Base-by-base conservation (phyloP, 2,113 vertebrate species). In the Mormyrus iriodes region DNA sequence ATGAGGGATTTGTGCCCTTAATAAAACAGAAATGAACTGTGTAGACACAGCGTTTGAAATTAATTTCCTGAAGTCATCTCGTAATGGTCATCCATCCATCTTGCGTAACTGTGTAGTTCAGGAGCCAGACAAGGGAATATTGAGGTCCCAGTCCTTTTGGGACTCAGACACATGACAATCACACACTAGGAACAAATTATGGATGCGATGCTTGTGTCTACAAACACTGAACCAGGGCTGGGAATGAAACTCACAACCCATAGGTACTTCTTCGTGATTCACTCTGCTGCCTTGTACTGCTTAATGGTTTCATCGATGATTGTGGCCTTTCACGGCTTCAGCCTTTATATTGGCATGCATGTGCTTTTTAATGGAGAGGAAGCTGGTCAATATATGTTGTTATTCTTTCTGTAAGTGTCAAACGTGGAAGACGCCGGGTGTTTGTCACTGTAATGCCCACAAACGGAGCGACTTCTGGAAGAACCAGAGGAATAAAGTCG, bases 371-470 rank as follows among this genome's bases (percentile, higher is more conserved):
- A 6, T 19, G 31, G 27, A 15, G 9, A 76, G 21, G 7, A n/a
- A n/a, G 5, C 19, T 61, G 7, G n/a, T n/a, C 21, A 39, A 39
- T 39, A 27, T 55, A 65, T 53, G 2, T 52, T 58, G 17, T 35
- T 15, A 15, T 85, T 31, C 51, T 31, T n/a, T 39, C n/a, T 65
- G 44, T 39, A 49, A 97, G 97, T 98, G 97, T 91, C 69, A 3
- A 1, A n/a, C 92, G 46, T 98, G 97, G 97, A 91, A 52, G 0
- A 1, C 53, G 0, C 79, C 93, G 0, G 92, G 94, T 0, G 3
- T 91, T 27, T 97, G 96, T 87, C 97, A 97, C 94, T 97, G 97
- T 94, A 98, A 97, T 39, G 96, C 97, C 58, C 97, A 97, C 94
- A 97, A 97, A 90, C 96, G 92, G 86, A 98, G 97, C 73, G 44